A percentile compares a stretch with the other conserved stretches of the same genome.
Evolutionary conservation across 1,140 invertebrate species (phyloP).

Genomic region (Atta colombica): DNA sequence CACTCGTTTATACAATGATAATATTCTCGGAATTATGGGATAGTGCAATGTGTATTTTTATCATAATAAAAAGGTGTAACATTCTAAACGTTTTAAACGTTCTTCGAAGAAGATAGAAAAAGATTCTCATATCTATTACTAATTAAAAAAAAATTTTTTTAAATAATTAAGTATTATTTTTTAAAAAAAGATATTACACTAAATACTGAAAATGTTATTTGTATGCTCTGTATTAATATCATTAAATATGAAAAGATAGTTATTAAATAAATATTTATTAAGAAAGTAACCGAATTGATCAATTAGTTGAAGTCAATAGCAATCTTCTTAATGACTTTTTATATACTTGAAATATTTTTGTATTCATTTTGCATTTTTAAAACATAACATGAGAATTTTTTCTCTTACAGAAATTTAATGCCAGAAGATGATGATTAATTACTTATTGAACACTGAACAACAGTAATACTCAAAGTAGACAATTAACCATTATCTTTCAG

Average conservation of each 20-base stretch:
- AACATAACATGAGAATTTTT: not conserved
- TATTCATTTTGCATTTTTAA: not conserved
- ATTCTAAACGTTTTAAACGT: too few relatives aligned
- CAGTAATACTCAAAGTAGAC: too few relatives aligned
- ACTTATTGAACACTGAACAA: too few relatives aligned
- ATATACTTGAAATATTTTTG: not conserved
- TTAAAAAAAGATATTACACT: not conserved
- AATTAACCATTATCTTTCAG: too few relatives aligned
- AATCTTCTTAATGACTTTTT: constrained; percentile 3
- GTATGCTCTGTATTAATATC: too few relatives aligned
- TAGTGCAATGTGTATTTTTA: not conserved
- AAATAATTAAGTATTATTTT: not conserved
- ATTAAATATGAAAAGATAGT: too few relatives aligned
- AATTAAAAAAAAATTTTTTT: not conserved
- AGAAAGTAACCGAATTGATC: not conserved
- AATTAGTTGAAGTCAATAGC: not conserved
- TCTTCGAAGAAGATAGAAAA: not conserved
- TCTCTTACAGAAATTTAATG: too few relatives aligned
- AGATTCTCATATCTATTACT: not conserved
- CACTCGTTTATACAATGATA: constrained; percentile 33
- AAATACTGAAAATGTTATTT: not conserved
- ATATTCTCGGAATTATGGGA: not conserved
- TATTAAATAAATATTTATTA: not conserved
- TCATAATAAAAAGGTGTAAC: not conserved
- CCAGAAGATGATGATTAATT: too few relatives aligned